These are phyloP conservation scores for Rhinichthys klamathensis DNA, from an alignment of 2,113 vertebrate species.

Conservation along the genomic window DNA sequence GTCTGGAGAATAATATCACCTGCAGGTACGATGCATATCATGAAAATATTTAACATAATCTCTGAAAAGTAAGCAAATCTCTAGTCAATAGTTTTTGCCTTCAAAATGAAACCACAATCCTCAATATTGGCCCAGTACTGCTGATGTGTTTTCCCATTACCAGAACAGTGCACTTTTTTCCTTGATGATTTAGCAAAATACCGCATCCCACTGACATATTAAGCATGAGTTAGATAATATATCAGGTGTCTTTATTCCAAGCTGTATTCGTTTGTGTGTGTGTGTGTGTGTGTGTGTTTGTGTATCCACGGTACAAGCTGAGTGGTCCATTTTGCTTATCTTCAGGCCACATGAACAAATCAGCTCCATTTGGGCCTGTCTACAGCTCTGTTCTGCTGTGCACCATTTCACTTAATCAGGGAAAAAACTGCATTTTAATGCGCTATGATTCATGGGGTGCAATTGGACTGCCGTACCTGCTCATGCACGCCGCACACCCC, in stretches of 20 bases:
- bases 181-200: constrained; percentile 36
- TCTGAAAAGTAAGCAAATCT: background rate
- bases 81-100: constrained; percentile 2
- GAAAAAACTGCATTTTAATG: constrained; percentile 47
- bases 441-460: constrained; percentile 52
- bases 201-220: background rate
- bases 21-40: constrained; percentile 66
- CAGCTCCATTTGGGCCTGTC: constrained; percentile 39
- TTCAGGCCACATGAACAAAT: constrained; percentile 39
- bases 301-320: constrained; percentile 31
- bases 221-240: background rate
- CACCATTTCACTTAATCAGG: constrained; percentile 45
- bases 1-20: constrained; percentile 77
- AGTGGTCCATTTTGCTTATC: constrained; percentile 51
- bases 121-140: background rate
- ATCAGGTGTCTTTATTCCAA: background rate
- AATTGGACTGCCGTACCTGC: constrained; percentile 41
- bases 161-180: constrained; percentile 29
- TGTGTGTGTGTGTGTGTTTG: constrained; percentile 18
- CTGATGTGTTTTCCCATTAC: background rate
- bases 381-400: constrained; percentile 31
- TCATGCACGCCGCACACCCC: background rate
- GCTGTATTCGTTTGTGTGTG: background rate
- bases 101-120: background rate
- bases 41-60: background rate